These are phyloP conservation scores for Tragopan temminckii DNA, from an alignment of 2,797 vertebrate genomes.

Conservation along the genomic window DNA sequence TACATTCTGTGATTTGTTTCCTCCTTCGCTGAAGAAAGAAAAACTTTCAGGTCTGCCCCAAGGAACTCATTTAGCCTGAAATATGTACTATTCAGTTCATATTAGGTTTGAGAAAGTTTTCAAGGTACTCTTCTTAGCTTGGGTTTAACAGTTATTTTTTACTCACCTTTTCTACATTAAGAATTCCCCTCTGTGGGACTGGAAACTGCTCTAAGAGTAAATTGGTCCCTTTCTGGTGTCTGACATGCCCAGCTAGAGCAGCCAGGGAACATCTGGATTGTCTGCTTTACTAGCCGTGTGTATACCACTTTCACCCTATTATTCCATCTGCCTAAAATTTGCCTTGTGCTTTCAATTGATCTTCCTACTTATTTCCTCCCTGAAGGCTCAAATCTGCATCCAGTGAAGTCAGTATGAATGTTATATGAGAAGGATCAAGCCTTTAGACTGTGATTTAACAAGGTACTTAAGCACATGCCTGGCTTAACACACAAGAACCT, in stretches of 20 bases:
- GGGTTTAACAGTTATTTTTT: not conserved
- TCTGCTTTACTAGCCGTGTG: not conserved
- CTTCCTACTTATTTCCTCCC: conserved; percentile 26
- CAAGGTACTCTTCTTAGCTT: not conserved
- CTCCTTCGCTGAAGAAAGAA: not conserved
- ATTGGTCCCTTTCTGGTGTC: not conserved
- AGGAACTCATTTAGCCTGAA: not conserved
- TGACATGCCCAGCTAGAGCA: not conserved
- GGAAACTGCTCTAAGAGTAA: not conserved
- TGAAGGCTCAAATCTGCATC: conserved; percentile 33
- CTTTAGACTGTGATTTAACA: conserved; percentile 59
- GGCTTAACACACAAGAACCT: conserved; percentile 5
- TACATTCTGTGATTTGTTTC: not conserved
- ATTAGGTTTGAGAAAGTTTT: not conserved
- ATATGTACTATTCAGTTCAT: not conserved
- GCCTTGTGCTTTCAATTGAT: conserved; percentile 22
- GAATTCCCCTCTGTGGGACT: not conserved
- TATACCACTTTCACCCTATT: not conserved
- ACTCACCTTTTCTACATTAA: not conserved
- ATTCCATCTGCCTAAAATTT: conserved; percentile 36
- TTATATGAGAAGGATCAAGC: conserved; percentile 39
- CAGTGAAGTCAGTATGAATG: conserved; percentile 28
- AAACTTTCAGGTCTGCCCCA: not conserved
- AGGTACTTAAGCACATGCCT: conserved; percentile 39
- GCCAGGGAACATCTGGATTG: conserved; percentile 9